Conservation (phyloP, 1,140 invertebrate species). For the Plutomurus gul region DNA sequence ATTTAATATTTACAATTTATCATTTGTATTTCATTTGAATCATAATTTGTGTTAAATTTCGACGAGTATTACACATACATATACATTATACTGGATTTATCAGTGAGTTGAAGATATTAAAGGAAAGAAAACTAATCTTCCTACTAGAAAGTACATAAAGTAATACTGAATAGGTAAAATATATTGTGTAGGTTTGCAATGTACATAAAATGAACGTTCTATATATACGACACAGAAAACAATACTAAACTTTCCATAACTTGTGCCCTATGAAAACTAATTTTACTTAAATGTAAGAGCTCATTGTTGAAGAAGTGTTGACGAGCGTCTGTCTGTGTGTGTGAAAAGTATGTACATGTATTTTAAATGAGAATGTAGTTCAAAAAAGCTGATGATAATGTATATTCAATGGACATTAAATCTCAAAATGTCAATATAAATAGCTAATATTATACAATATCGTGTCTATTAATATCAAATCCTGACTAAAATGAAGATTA, state of each 20-base stretch:
- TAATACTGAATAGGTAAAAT: no score
- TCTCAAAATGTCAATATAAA: background rate
- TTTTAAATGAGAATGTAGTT: conserved; percentile 1
- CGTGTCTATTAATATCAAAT: background rate
- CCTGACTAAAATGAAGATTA: conserved; percentile 26
- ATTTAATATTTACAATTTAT: background rate
- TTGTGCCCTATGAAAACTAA: conserved; percentile 37
- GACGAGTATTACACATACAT: no score
- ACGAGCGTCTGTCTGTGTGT: background rate
- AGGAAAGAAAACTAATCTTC: no score
- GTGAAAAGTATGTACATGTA: conserved; percentile 20
- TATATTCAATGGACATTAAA: background rate
- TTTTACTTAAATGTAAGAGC: conserved; percentile 8
- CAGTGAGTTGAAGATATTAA: no score
- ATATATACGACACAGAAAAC: conserved; percentile 18
- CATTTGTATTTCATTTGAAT: conserved; percentile 18
- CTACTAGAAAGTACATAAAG: no score
- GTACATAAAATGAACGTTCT: no score
- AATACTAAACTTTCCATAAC: conserved; percentile 37
- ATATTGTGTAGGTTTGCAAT: no score
- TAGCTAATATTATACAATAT: background rate
- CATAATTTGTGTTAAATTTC: no score
- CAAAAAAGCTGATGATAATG: background rate
- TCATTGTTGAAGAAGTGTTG: conserved; percentile 22
- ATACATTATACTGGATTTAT: no score